Evolutionary conservation across 2,888 invertebrate genomes (phyloP), one percentile per base, ranked within the genome.

Genomic region (Plagiodera versicolora): DNA sequence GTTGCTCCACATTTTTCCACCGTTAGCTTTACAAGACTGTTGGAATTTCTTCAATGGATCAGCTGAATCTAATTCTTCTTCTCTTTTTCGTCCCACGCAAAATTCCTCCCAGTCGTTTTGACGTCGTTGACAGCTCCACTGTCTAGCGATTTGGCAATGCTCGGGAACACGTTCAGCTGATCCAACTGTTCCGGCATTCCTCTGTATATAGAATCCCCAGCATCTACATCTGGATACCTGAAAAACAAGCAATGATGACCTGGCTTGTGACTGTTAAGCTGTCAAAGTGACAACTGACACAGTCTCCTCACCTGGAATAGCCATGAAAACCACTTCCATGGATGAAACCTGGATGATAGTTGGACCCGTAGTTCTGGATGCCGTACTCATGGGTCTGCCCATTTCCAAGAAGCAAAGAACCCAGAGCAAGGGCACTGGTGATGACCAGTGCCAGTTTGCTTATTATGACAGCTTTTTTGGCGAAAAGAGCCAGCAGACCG

Each of bases 381-480:
- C 14, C 39, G 39, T 46, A 32, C 14, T 11, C 30, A 17, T 51
- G 19, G 8, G 28, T 51, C 35, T 53, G 50, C 5, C 64, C 61
- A 47, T 50, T 49, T 17, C 59, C 75, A 54, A 81, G 76, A 0
- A 83, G 65, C 5, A 67, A 73, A 62, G 77, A 79, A 70, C 83
- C 83, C 68, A 87, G 78, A 47, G 89, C 87, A 67, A 91, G 84
- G 1, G 91, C 82, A 20, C 89, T 89, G 19, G 88, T 87, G 10
- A 91, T 82, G 53, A 91, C 79, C 8, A 92, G 77, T 0, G 91
- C 91, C 52, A 92, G 64, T 75, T 93, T 92, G 48, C 89, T 89
- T 14, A 93, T 73, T 1, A 92, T 75, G 47, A 91, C 83, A 0
- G 91, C 91, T 73, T 93, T 93, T 74, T 92, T 92, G 17, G 90